Conservation (phyloP, 2,888 invertebrate species). For the Nephrotoma flavescens region DNA sequence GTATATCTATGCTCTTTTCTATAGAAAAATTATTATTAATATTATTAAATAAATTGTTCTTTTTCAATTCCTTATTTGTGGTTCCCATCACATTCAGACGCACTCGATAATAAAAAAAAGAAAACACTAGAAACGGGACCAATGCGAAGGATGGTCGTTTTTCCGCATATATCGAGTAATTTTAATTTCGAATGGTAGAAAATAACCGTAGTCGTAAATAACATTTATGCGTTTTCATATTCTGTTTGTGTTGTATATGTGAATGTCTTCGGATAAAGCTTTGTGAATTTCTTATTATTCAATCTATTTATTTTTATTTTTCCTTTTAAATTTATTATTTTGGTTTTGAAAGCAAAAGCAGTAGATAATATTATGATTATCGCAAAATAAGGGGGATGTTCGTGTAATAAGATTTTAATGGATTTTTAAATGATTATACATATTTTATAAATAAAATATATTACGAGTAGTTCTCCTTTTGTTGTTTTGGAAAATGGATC, state of each 20-base stretch:
- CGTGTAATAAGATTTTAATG: neutral
- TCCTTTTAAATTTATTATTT: neutral
- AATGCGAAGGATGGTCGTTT: neutral
- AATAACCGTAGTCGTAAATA: neutral
- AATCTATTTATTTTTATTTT: neutral
- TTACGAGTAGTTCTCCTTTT: neutral
- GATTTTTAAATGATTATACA: neutral
- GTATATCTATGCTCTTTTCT: neutral
- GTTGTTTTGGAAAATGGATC: neutral
- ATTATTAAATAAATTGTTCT: neutral
- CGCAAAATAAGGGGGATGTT: neutral
- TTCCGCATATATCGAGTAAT: neutral
- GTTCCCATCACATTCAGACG: neutral
- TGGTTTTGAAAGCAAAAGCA: neutral
- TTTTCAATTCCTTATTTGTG: neutral
- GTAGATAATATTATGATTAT: neutral
- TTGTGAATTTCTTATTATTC: neutral
- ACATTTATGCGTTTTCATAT: neutral
- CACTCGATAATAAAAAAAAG: slow-evolving; percentile 5
- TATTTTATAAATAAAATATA: neutral
- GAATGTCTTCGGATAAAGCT: neutral
- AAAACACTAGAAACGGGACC: neutral
- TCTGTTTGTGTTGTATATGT: neutral
- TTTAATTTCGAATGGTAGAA: neutral
- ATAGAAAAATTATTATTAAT: neutral